Percentiles rank a stretch among this genome's conserved stretches.
These are phyloP conservation scores for Brachionus rubens DNA, from an alignment of 1,140 invertebrate genomes.

Conservation along the genomic window DNA sequence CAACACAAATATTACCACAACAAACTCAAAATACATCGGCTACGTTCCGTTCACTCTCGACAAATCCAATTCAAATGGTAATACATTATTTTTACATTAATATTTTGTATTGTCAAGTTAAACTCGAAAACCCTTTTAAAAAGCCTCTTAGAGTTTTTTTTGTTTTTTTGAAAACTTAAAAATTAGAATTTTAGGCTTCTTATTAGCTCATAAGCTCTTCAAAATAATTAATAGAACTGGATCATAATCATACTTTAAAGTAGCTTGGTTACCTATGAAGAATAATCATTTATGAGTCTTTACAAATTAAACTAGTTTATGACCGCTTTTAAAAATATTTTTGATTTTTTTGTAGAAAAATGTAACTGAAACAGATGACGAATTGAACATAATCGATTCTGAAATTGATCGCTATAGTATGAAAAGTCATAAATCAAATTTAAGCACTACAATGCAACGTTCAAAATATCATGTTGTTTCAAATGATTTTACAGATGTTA, in stretches of 20 bases:
- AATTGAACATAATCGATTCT: slow-evolving; percentile 24
- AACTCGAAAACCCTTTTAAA: too few relatives aligned
- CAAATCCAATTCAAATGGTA: slow-evolving; percentile 1
- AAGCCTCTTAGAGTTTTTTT: too few relatives aligned
- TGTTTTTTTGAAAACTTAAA: too few relatives aligned
- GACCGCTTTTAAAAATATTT: background rate
- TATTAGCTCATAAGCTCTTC: too few relatives aligned
- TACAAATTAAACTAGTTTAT: background rate
- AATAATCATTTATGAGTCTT: too few relatives aligned
- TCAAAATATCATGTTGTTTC: slow-evolving; percentile 43
- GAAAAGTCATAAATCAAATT: slow-evolving; percentile 33
- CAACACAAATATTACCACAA: background rate
- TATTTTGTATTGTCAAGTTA: background rate
- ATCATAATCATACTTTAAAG: too few relatives aligned
- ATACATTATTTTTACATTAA: background rate
- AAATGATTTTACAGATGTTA: slow-evolving; percentile 34
- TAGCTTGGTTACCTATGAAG: too few relatives aligned
- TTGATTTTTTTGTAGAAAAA: slow-evolving; percentile 12
- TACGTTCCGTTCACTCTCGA: slow-evolving; percentile 1
- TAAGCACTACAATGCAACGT: background rate
- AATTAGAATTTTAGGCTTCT: too few relatives aligned
- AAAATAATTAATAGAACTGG: too few relatives aligned
- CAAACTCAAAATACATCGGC: background rate
- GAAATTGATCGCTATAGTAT: slow-evolving; percentile 29
- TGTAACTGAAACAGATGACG: slow-evolving; percentile 5